These are phyloP conservation scores for Chinchilla lanigera DNA, from an alignment of 2,113 vertebrate genomes.

Conservation along the genomic window DNA sequence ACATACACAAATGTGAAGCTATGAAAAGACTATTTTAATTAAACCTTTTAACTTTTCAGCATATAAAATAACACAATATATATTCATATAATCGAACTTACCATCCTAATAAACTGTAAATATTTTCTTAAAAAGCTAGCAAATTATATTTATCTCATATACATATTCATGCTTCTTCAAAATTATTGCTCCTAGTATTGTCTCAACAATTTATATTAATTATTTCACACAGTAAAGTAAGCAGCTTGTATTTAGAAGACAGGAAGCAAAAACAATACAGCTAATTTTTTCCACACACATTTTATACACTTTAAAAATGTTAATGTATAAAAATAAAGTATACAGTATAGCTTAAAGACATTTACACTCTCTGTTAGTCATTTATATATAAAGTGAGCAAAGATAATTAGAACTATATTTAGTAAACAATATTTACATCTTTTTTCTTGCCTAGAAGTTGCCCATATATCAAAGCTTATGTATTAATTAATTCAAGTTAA, in stretches of 20 bases:
- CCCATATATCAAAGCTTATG: background rate
- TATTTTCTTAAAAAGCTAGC: background rate
- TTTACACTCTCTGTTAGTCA: background rate
- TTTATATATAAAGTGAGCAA: background rate
- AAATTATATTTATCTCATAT: constrained; percentile 8
- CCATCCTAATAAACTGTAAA: background rate
- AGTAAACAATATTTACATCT: background rate
- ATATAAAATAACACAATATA: background rate
- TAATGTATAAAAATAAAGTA: constrained; percentile 1
- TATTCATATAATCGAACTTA: background rate
- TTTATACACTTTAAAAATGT: constrained; percentile 23
- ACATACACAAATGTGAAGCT: background rate
- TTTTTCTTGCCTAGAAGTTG: constrained; percentile 18
- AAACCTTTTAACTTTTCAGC: constrained; percentile 16
- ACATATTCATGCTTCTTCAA: background rate
- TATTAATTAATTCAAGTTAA: background rate
- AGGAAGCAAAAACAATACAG: background rate
- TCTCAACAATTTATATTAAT: constrained; percentile 1
- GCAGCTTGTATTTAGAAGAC: background rate
- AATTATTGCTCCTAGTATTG: background rate
- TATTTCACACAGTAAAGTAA: background rate
- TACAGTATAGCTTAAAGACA: background rate
- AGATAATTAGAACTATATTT: constrained; percentile 38
- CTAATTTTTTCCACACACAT: background rate
- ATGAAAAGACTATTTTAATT: constrained; percentile 40